Evolutionary conservation across 2,797 vertebrate species (phyloP), one percentile per base, ranked within the genome.

Genomic region (Molossus molossus): DNA sequence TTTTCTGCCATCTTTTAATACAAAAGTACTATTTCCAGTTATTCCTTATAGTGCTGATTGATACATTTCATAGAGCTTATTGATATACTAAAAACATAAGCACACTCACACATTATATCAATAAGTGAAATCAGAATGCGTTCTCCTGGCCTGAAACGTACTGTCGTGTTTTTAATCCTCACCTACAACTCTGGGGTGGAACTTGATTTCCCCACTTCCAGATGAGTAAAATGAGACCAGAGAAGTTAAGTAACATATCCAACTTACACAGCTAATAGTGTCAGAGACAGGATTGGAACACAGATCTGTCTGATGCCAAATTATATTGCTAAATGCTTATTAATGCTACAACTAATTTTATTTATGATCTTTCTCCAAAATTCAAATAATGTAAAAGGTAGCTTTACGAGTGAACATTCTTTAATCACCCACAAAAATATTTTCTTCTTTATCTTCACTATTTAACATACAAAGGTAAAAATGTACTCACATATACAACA

Each of bases 401-500:
- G 45, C 27, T 91, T 92, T 85, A 82, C 13, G 69, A 84, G 93
- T 73, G 37, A 92, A 23, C 40, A 84, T 80, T 40, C 5, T 53
- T 57, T 81, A 33, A 13, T 72, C 23, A 60, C 18, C 53, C 18
- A 27, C 18, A 29, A 80, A 92, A 53, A 50, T 21, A 9, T 23
- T 83, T 69, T 87, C 62, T 89, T 58, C 82, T 48, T 2, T 50
- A 64, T 15, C 25, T 7, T 86, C 12, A 20, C 76, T 91, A 76
- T 48, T 95, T 33, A 87, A 83, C 17, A 77, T 13, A 64, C 6
- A 57, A 95, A 84, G 5, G 18, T 70, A 65, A 87, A 84, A 93
- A 48, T 70, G 20, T 45, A n/a, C 37, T 77, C 67, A 6, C 5
- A 58, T 27, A 73, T 9, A 37, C n/a, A 6, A n/a, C 11, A 48